Percentiles rank a stretch among this genome's conserved stretches.
These are phyloP conservation scores for Forbesichthys papilliferus DNA, from an alignment of 2,113 vertebrate species.

Conservation along the genomic window DNA sequence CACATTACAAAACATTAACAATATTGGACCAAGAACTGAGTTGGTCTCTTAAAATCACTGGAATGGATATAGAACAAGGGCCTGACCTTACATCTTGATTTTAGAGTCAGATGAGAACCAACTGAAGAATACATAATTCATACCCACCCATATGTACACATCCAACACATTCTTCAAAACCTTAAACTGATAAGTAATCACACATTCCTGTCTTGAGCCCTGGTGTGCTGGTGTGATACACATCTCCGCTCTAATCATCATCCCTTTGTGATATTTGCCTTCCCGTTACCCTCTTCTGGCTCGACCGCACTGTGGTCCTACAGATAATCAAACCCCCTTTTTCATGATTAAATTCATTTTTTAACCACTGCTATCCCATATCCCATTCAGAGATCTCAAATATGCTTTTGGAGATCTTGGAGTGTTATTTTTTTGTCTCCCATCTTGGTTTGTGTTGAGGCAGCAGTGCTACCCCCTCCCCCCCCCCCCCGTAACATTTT, in stretches of 20 bases:
- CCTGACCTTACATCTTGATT: slow-evolving; percentile 16
- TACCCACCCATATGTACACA: background rate
- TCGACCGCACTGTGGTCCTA: slow-evolving; percentile 26
- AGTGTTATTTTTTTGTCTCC: background rate
- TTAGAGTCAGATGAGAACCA: slow-evolving; percentile 3
- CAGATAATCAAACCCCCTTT: slow-evolving; percentile 28
- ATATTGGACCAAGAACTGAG: background rate
- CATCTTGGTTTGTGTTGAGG: background rate
- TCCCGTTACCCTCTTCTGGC: slow-evolving; percentile 2
- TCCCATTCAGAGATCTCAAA: slow-evolving; percentile 37
- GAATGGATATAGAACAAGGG: background rate
- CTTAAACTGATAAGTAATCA: slow-evolving; percentile 49
- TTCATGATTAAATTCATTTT: slow-evolving; percentile 50
- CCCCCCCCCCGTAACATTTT: too few species aligned
- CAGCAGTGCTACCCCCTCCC: slow-evolving; percentile 9
- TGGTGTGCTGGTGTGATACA: slow-evolving; percentile 31
- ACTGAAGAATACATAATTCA: background rate
- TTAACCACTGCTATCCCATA: slow-evolving; percentile 6
- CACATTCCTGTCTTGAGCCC: slow-evolving; percentile 44
- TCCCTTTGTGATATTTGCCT: slow-evolving; percentile 7
- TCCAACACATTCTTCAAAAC: slow-evolving; percentile 37
- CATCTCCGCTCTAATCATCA: slow-evolving; percentile 25
- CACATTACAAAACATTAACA: background rate
- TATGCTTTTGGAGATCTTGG: slow-evolving; percentile 14
- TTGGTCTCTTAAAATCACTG: slow-evolving; percentile 15